Evolutionary conservation across 2,888 invertebrate species (phyloP), one percentile per base, ranked within the genome.

Genomic region (Macrosoma leucophasiata): DNA sequence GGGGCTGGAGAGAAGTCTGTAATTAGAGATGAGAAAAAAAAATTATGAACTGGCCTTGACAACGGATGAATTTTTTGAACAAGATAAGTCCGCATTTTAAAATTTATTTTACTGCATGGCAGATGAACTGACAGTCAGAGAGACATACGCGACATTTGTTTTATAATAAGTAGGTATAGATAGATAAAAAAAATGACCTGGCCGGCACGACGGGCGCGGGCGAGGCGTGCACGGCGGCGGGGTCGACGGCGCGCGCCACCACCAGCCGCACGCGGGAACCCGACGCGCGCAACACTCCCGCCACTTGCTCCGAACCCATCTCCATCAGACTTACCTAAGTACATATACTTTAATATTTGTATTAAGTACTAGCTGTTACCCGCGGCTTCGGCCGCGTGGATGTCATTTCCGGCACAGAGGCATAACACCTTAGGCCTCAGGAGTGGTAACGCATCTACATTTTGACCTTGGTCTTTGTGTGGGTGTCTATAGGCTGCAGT

Each of bases 221-320:
- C 3, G 90, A 90, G 36, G 88, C 86, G 41, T 57, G 61, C 12
- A 55, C 50, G 19, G 89, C 88, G 33, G 91, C 88, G 47, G 93
- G 91, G 70, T 96, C 96, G 13, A 93, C 91, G 35, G 95, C 93
- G 41, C 98, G 89, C 36, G 97, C 98, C 31, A 98, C 98, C 36
- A 98, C 94, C 29, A 98, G 89, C 2, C 97, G 90, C 36, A 98
- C 97, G 67, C 96, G 95, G 7, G 95, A 95, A 15, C 98, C 97
- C 13, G 97, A 96, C 77, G 97, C 97, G 13, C 98, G 89, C 43
- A 98, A 82, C 43, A 98, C 97, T 10, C 96, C 92, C 12, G 98
- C 98, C 54, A 98, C 97, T 78, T 95, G 95, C 75, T 99, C 99
- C 13, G 98, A 98, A 7, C 96, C 96, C 97, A 99, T 97, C 63